A percentile compares a stretch with the other conserved stretches of the same genome.
These are phyloP conservation scores for Collichthys lucidus DNA, from an alignment of 2,113 vertebrate genomes.

Conservation along the genomic window DNA sequence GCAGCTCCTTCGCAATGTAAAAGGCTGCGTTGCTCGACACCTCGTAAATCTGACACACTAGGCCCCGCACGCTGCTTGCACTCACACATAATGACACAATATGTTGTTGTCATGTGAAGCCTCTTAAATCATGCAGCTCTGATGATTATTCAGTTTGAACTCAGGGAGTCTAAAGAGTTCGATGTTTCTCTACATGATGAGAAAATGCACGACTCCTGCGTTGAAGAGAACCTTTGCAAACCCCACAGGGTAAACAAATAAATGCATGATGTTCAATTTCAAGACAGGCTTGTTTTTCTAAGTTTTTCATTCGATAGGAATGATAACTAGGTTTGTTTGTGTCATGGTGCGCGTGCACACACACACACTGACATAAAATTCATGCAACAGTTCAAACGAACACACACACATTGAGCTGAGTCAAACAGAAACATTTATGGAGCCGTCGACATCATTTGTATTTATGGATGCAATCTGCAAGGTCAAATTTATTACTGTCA, in stretches of 20 bases:
- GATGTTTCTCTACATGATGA: neutral
- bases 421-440: constrained; percentile 48
- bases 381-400: neutral
- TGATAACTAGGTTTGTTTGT: constrained; percentile 52
- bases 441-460: constrained; percentile 42
- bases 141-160: constrained; percentile 46
- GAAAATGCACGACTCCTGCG: neutral
- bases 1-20: constrained; percentile 55
- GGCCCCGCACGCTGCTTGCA: constrained; percentile 40
- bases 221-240: constrained; percentile 10
- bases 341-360: neutral
- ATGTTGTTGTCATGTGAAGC: constrained; percentile 25
- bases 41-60: constrained; percentile 72
- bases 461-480: constrained; percentile 60
- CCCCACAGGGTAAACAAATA: constrained; percentile 12
- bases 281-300: constrained; percentile 42
- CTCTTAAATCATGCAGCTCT: constrained; percentile 28
- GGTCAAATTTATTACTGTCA: constrained; percentile 63
- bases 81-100: constrained; percentile 45
- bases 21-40: constrained; percentile 40
- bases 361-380: constrained; percentile 14
- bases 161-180: constrained; percentile 17
- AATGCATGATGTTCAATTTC: neutral
- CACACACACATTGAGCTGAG: constrained; percentile 18
- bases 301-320: constrained; percentile 34